Conservation (phyloP, 1,140 invertebrate genomes). For the Orchesella cincta region DNA sequence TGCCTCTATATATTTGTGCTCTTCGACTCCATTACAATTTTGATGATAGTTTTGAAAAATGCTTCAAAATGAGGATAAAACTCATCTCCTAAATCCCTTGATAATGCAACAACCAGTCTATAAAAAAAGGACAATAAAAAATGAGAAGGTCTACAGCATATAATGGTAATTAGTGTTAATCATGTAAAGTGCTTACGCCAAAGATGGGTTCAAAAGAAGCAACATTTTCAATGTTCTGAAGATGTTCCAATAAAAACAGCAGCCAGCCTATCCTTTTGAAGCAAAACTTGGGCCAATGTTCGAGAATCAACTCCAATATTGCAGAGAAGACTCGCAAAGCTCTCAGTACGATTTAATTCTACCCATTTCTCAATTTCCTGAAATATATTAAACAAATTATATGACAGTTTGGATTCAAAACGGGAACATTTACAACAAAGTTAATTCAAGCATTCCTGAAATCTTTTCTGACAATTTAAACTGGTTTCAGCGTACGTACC, state of each 20-base stretch:
- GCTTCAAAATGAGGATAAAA: slow-evolving; percentile 35
- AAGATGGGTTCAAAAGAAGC: slow-evolving; percentile 34
- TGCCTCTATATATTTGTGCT: slow-evolving; percentile 33
- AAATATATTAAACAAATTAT: not conserved
- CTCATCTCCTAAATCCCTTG: slow-evolving; percentile 33
- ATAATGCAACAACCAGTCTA: slow-evolving; percentile 31
- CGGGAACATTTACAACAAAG: not conserved
- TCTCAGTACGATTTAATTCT: slow-evolving; percentile 35
- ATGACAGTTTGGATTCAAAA: too few relatives aligned
- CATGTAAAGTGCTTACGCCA: slow-evolving; percentile 9
- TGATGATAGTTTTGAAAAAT: slow-evolving; percentile 30
- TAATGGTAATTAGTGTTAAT: not conserved
- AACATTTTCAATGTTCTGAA: not conserved
- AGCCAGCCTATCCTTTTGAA: slow-evolving; percentile 32
- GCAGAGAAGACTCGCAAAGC: slow-evolving; percentile 20
- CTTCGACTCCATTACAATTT: slow-evolving; percentile 31
- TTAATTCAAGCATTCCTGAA: too few relatives aligned
- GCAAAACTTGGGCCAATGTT: slow-evolving; percentile 33
- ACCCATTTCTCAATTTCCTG: slow-evolving; percentile 35
- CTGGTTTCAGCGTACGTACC: too few relatives aligned
- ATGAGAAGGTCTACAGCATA: not conserved
- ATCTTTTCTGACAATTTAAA: too few relatives aligned
- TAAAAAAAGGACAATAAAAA: not conserved
- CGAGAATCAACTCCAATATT: slow-evolving; percentile 28
- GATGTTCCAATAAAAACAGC: slow-evolving; percentile 27